phyloP scores from a whole-genome alignment of 1,140 invertebrate species.

The Sweltsa coloradensis region DNA sequence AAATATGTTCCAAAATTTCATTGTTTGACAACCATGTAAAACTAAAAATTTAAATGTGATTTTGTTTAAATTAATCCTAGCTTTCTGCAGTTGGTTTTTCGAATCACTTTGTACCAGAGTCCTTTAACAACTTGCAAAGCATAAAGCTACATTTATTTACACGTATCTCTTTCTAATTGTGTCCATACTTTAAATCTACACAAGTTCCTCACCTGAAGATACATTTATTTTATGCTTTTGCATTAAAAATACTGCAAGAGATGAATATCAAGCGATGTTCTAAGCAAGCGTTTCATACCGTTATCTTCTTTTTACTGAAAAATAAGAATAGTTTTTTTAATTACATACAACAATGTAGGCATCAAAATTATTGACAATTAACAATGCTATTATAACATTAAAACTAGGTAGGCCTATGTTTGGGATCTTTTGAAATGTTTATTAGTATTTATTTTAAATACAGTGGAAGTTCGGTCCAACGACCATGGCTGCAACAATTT shows the following conservation, averaged over 20 bases:
- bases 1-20: no score
- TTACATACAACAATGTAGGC: not conserved
- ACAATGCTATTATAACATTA: not conserved
- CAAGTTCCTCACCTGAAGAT: not conserved
- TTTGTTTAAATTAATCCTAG: no score
- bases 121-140: no score
- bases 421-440: not conserved
- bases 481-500: no score
- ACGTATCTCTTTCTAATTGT: no score
- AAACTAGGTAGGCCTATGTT: not conserved
- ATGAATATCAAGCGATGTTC: not conserved
- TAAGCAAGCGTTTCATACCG: slow-evolving; percentile 8
- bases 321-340: slow-evolving; percentile 7
- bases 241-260: not conserved
- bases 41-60: no score
- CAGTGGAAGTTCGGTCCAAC: no score
- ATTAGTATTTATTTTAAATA: not conserved
- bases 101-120: no score
- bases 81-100: no score
- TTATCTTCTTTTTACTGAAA: slow-evolving; percentile 12
- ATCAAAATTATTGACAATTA: not conserved
- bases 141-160: no score
- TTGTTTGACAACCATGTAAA: no score
- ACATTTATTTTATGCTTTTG: not conserved
- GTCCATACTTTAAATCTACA: slow-evolving; percentile 1